These are phyloP conservation scores for Episyrphus balteatus DNA, from an alignment of 1,140 invertebrate genomes.

Conservation along the genomic window DNA sequence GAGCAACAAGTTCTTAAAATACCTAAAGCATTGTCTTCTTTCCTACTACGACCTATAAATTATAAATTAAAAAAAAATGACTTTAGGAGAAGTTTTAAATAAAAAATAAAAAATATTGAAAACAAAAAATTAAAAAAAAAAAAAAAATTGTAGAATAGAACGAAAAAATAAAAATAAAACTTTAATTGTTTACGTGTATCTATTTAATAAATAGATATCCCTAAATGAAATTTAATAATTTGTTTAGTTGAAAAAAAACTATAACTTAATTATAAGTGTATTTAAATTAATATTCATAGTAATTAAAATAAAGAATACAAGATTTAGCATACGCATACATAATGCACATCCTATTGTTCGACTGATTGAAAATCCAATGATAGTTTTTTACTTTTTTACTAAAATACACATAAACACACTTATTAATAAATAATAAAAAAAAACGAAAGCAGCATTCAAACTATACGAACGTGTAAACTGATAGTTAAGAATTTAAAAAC, in stretches of 20 bases:
- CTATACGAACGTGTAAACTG: background rate
- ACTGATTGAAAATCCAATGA: constrained; percentile 27
- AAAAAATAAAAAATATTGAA: constrained; percentile 25
- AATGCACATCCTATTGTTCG: constrained; percentile 28
- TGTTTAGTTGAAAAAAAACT: background rate
- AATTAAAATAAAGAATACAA: background rate
- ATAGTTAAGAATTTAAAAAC: constrained; percentile 2
- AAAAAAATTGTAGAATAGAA: constrained; percentile 17
- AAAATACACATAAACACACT: background rate
- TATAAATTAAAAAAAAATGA: background rate
- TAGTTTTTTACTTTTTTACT: constrained; percentile 1
- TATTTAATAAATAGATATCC: background rate
- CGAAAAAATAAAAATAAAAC: background rate
- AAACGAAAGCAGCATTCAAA: background rate
- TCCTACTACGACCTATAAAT: constrained; percentile 10
- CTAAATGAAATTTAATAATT: background rate
- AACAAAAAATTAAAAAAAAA: constrained; percentile 18
- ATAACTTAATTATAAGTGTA: background rate
- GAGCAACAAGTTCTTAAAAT: constrained; percentile 30
- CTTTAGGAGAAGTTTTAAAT: constrained; percentile 23
- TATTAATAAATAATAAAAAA: background rate
- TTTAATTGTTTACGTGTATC: background rate
- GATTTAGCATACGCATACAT: too few relatives aligned
- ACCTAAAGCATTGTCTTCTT: background rate
- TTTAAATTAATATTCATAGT: background rate